Evolutionary conservation across 2,113 vertebrate genomes (phyloP).

Genomic region (Camelus dromedarius): DNA sequence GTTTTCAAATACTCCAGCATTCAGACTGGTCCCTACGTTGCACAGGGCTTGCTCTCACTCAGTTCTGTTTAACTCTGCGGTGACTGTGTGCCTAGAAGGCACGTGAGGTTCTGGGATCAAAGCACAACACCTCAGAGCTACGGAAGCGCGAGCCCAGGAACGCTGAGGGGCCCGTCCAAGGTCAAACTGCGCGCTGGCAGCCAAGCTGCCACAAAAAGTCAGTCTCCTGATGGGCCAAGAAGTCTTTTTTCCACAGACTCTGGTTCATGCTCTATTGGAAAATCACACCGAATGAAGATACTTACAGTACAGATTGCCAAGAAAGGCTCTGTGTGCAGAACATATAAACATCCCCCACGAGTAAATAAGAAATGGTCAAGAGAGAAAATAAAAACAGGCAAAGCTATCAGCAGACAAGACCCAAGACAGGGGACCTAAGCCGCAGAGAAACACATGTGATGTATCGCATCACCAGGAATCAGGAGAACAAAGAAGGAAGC

Average conservation of each 20-base stretch:
- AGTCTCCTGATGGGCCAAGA: not conserved
- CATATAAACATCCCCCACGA: not conserved
- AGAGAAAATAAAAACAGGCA: conserved; percentile 6
- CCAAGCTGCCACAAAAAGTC: not conserved
- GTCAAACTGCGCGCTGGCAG: not conserved
- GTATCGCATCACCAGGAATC: not conserved
- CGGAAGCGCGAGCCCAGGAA: not conserved
- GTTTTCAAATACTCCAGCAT: not conserved
- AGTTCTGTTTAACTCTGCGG: not conserved
- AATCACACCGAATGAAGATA: not conserved
- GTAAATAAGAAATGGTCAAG: not conserved
- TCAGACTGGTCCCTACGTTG: not conserved
- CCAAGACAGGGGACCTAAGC: not conserved
- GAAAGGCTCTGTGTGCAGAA: not conserved
- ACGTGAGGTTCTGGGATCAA: not conserved
- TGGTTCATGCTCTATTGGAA: not conserved
- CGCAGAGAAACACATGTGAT: not conserved
- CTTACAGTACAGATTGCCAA: not conserved
- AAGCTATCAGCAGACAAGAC: not conserved
- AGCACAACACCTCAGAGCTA: not conserved
- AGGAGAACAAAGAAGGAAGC: not conserved
- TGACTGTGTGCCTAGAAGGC: not conserved
- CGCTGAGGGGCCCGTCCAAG: not conserved
- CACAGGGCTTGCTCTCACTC: not conserved
- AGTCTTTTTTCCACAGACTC: not conserved